Percentiles rank a stretch among this genome's conserved stretches.
Conservation (phyloP, 2,113 vertebrate species). For the Scomber scombrus region DNA sequence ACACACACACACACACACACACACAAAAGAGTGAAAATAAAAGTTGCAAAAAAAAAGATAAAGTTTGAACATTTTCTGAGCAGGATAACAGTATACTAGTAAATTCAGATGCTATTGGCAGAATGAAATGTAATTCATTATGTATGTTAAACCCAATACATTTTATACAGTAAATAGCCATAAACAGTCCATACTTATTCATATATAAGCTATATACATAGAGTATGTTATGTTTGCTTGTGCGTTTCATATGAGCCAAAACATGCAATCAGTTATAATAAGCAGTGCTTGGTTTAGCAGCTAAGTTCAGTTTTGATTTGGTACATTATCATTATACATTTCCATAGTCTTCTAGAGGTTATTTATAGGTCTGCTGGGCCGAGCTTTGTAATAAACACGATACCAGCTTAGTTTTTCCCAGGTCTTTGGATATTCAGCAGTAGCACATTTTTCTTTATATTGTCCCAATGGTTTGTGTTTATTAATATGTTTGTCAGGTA, state of each 20-base stretch:
- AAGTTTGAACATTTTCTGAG: neutral
- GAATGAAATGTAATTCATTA: no score
- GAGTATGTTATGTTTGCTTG: no score
- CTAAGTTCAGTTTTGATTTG: neutral
- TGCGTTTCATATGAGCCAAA: neutral
- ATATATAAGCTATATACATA: no score
- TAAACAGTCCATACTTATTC: no score
- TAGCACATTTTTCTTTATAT: conserved; percentile 24
- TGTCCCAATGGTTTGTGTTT: conserved; percentile 45
- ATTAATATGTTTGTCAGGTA: conserved; percentile 64
- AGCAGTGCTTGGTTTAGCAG: neutral
- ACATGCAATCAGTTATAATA: neutral
- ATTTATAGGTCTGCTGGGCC: conserved; percentile 50
- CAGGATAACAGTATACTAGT: neutral
- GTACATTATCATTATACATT: conserved; percentile 43
- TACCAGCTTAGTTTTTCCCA: conserved; percentile 9
- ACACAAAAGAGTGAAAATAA: neutral
- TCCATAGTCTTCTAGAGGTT: conserved; percentile 30
- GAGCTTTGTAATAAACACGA: conserved; percentile 45
- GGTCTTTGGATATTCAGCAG: conserved; percentile 40
- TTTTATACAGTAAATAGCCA: no score
- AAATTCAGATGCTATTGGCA: neutral
- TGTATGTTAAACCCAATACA: no score
- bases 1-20: no score
- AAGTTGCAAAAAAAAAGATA: no score